Percentiles rank a stretch among this genome's conserved stretches.
These are phyloP conservation scores for Oikopleura dioica DNA, from an alignment of 23 tunicate species.

Conservation along the genomic window DNA sequence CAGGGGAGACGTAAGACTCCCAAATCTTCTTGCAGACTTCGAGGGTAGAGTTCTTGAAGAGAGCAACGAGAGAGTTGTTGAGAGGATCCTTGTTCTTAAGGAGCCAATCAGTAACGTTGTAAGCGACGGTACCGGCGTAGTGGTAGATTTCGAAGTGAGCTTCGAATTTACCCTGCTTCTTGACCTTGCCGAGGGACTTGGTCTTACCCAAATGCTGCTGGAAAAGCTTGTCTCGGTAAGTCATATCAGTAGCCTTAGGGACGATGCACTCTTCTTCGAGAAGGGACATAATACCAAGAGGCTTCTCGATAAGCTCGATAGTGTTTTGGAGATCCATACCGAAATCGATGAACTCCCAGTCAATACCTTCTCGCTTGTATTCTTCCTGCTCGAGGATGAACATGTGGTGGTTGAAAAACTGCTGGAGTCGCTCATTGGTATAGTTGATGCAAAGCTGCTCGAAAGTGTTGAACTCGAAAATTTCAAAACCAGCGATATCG, in stretches of 20 bases:
- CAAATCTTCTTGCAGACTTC: constrained; percentile 18
- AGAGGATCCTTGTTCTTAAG: constrained; percentile 7
- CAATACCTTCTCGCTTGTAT: constrained; percentile 91
- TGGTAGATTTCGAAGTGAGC: constrained; percentile 9
- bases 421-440: constrained; percentile 98
- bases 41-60: background rate
- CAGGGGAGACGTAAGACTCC: constrained; percentile 72
- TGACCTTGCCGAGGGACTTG: constrained; percentile 43
- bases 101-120: constrained; percentile 11
- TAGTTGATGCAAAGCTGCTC: constrained; percentile 99
- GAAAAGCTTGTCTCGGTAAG: constrained; percentile 62
- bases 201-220: constrained; percentile 50
- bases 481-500: constrained; percentile 99
- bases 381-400: constrained; percentile 99
- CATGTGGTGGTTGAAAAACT: constrained; percentile 99
- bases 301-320: constrained; percentile 95
- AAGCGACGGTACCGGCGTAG: constrained; percentile 4
- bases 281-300: constrained; percentile 82
- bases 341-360: constrained; percentile 92
- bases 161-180: constrained; percentile 1
- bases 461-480: constrained; percentile 97
- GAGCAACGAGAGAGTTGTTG: background rate
- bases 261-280: constrained; percentile 90
- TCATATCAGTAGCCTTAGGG: constrained; percentile 86
- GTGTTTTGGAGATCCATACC: constrained; percentile 94